Evolutionary conservation across 2,888 invertebrate genomes (phyloP).

Genomic region (Girardia tigrina): DNA sequence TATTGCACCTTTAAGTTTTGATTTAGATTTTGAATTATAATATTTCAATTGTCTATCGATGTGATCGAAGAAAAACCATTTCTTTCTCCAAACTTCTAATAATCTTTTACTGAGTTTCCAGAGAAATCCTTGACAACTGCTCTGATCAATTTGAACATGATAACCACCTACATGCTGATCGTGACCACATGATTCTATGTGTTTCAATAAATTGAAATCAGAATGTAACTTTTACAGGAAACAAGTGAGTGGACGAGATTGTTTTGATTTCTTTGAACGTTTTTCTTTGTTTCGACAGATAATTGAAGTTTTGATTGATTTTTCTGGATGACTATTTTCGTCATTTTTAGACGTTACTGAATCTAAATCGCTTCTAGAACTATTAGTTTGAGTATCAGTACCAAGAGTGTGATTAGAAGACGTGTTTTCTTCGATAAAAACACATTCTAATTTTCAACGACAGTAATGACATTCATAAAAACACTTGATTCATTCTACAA

Average conservation of each 20-base stretch:
- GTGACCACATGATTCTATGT: neutral
- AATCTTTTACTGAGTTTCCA: constrained; percentile 13
- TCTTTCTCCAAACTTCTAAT: constrained; percentile 1
- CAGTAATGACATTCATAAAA: no score
- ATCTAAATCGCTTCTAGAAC: constrained; percentile 2
- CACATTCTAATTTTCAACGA: no score
- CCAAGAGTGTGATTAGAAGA: constrained; percentile 1
- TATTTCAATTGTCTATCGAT: neutral
- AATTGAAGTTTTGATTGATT: neutral
- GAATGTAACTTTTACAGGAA: constrained; percentile 39
- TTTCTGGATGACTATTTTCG: neutral
- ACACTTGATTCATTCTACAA: no score
- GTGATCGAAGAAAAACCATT: neutral
- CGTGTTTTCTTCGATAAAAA: neutral
- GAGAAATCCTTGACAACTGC: neutral
- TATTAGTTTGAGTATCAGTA: neutral
- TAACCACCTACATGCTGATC: neutral
- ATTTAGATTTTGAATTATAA: constrained; percentile 2
- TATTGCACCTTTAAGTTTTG: constrained; percentile 14
- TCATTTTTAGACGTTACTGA: neutral
- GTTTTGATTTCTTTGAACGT: neutral
- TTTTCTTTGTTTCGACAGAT: constrained; percentile 4
- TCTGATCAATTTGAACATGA: neutral
- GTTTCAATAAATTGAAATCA: neutral
- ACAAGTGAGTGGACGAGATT: neutral